Percentiles rank a stretch among this genome's conserved stretches.
Conservation (phyloP, 2,113 vertebrate genomes). For the Eubucco bourcierii region DNA sequence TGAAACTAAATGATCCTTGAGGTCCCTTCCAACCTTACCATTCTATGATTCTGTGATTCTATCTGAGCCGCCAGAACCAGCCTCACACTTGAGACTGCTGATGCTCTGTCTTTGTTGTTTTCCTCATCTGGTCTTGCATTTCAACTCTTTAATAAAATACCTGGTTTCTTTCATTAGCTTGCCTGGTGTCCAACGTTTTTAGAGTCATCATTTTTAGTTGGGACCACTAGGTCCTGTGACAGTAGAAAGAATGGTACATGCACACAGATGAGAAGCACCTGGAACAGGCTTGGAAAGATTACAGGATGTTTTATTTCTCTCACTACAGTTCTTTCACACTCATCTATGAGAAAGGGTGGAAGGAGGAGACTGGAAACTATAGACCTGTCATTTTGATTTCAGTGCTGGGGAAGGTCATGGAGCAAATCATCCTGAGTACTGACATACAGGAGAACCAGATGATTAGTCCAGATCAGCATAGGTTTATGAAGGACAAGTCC, state of each 20-base stretch:
- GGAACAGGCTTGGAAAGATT: neutral
- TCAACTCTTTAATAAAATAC: neutral
- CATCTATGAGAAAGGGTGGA: too few relatives aligned
- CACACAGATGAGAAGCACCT: neutral
- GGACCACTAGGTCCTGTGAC: neutral
- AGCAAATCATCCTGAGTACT: too few relatives aligned
- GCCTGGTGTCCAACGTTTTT: neutral
- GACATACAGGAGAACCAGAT: too few relatives aligned
- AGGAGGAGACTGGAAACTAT: too few relatives aligned
- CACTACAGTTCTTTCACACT: too few relatives aligned
- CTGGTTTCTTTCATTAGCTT: neutral
- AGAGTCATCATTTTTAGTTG: neutral
- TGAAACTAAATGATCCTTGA: too few relatives aligned
- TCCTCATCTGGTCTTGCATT: neutral
- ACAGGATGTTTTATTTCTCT: neutral
- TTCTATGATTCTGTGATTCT: too few relatives aligned
- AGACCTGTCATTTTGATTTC: too few relatives aligned
- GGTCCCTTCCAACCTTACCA: too few relatives aligned
- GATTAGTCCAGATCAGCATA: too few relatives aligned
- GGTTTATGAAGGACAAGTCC: too few relatives aligned
- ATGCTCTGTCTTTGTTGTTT: neutral
- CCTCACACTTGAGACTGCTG: neutral
- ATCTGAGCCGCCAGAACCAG: neutral
- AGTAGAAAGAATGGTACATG: neutral
- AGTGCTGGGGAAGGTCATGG: too few relatives aligned